Evolutionary conservation across 2,888 invertebrate species (phyloP).

Genomic region (Molorchus minor): DNA sequence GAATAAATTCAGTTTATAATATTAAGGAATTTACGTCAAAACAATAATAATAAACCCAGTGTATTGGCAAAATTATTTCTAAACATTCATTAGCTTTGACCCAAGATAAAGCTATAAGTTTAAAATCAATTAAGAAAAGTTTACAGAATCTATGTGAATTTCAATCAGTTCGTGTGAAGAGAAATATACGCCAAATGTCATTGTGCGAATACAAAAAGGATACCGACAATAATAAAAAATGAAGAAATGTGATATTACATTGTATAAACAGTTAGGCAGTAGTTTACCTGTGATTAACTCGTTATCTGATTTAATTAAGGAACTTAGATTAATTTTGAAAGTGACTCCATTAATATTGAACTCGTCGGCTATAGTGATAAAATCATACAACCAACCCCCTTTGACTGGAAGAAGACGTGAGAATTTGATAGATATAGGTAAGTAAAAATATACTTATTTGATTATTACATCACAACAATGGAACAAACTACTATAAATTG

Average conservation of each 20-base stretch:
- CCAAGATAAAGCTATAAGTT: slow-evolving; percentile 19
- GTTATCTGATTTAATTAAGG: slow-evolving; percentile 71
- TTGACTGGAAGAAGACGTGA: slow-evolving; percentile 94
- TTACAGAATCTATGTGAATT: neutral
- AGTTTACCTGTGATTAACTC: slow-evolving; percentile 59
- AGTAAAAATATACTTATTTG: too few relatives aligned
- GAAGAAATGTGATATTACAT: slow-evolving; percentile 48
- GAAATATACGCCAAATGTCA: slow-evolving; percentile 31
- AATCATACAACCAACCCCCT: slow-evolving; percentile 85
- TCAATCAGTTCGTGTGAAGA: neutral
- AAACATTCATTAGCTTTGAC: slow-evolving; percentile 24
- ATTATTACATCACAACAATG: too few relatives aligned
- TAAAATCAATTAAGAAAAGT: neutral
- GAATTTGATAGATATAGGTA: slow-evolving; percentile 91
- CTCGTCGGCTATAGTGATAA: slow-evolving; percentile 84
- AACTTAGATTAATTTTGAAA: slow-evolving; percentile 77
- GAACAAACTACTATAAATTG: too few relatives aligned
- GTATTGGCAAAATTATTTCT: slow-evolving; percentile 18
- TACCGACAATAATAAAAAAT: slow-evolving; percentile 28
- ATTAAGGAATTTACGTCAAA: neutral
- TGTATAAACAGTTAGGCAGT: slow-evolving; percentile 50
- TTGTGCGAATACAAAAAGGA: slow-evolving; percentile 24
- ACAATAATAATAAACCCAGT: slow-evolving; percentile 1
- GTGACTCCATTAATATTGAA: slow-evolving; percentile 88
- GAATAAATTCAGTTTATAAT: neutral